Evolutionary conservation across 2,888 invertebrate species (phyloP).

Genomic region (Acanthosepion esculentum): DNA sequence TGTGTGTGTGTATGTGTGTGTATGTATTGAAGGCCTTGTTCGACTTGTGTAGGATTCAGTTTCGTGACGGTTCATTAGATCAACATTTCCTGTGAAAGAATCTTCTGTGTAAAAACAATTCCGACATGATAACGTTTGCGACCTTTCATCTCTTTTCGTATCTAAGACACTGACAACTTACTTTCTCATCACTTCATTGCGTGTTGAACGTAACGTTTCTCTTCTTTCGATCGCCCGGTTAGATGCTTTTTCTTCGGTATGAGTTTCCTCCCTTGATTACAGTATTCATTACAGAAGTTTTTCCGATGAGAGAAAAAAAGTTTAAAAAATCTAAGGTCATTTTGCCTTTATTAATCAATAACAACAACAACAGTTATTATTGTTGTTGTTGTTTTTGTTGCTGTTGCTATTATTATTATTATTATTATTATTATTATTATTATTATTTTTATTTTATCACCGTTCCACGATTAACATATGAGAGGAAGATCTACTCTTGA

Average conservation of each 20-base stretch:
- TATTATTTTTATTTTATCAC: neutral
- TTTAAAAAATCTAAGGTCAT: neutral
- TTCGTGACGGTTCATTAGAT: neutral
- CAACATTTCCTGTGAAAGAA: neutral
- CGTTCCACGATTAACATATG: too few species aligned
- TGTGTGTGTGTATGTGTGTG: neutral
- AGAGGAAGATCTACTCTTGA: too few species aligned
- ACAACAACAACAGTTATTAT: neutral
- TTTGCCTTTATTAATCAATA: neutral
- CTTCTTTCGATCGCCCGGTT: neutral
- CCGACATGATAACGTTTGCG: neutral
- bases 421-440: neutral
- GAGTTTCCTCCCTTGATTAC: constrained; percentile 33
- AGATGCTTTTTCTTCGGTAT: neutral
- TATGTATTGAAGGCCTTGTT: neutral
- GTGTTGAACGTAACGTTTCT: neutral
- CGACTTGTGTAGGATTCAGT: neutral
- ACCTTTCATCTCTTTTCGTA: constrained; percentile 3
- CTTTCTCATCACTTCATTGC: neutral
- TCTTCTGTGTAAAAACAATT: neutral
- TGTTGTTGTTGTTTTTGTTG: neutral
- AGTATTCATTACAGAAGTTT: neutral
- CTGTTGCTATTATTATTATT: too few species aligned
- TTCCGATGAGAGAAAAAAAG: neutral
- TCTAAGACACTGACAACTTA: neutral